Percentiles rank a stretch among this genome's conserved stretches.
Evolutionary conservation across 1,140 invertebrate genomes (phyloP).

Genomic region (Bilobella aurantiaca): DNA sequence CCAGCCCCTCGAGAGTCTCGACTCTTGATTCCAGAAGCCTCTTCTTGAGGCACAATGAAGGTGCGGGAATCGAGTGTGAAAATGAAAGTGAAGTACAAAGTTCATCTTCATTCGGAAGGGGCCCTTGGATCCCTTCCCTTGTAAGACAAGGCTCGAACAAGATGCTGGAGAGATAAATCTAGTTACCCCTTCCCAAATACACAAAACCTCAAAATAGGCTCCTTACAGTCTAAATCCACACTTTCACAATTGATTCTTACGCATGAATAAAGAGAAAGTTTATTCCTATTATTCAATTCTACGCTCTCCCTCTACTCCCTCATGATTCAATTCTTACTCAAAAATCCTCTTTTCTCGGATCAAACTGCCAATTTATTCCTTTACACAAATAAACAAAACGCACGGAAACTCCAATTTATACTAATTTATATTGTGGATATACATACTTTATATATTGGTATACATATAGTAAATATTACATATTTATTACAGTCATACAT

Average conservation of each 20-base stretch:
- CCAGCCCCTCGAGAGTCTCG: neutral
- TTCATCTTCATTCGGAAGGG: neutral
- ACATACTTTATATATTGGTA: too few relatives aligned
- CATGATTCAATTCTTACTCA: too few relatives aligned
- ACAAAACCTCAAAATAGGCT: neutral
- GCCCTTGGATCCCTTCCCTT: neutral
- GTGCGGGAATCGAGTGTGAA: neutral
- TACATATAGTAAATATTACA: too few relatives aligned
- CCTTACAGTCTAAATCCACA: neutral
- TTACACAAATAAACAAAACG: too few relatives aligned
- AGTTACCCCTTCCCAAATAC: neutral
- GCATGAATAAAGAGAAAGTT: too few relatives aligned
- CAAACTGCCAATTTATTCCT: too few relatives aligned
- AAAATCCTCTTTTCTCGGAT: too few relatives aligned
- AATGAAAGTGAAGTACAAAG: neutral
- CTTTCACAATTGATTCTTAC: neutral
- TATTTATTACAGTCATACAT: too few relatives aligned
- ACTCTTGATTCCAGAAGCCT: neutral
- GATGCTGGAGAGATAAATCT: neutral
- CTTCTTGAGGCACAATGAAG: constrained; percentile 4
- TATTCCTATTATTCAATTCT: too few relatives aligned
- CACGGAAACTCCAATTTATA: too few relatives aligned
- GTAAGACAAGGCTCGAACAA: neutral
- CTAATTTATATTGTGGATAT: too few relatives aligned
- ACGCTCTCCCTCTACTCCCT: too few relatives aligned